Evolutionary conservation across 1,140 invertebrate species (phyloP).

Genomic region (Heliconius nattereri): DNA sequence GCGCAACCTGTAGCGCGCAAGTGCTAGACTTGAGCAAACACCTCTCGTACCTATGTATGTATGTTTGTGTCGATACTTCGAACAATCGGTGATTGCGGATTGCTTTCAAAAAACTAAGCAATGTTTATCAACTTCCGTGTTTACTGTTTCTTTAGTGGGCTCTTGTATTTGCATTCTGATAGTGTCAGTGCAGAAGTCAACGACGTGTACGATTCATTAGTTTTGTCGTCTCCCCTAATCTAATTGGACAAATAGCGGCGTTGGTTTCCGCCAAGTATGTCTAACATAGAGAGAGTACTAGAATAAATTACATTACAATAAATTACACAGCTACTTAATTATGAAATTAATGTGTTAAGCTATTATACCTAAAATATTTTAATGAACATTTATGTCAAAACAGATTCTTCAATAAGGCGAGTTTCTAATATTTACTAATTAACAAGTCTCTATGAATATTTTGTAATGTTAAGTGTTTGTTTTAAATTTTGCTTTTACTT

Average conservation of each 20-base stretch:
- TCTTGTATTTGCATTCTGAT: neutral
- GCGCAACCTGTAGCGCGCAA: no score
- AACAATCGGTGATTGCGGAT: slow-evolving; percentile 18
- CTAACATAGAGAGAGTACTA: no score
- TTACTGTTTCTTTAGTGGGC: neutral
- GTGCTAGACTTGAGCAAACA: no score
- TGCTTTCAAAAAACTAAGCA: slow-evolving; percentile 16
- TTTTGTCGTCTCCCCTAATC: no score
- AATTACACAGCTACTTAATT: neutral
- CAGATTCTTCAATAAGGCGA: neutral
- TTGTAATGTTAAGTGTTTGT: neutral
- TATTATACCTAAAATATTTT: neutral
- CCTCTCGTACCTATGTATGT: neutral
- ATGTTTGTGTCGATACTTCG: slow-evolving; percentile 15
- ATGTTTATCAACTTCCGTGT: slow-evolving; percentile 17
- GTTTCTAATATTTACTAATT: slow-evolving; percentile 17
- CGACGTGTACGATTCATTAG: no score
- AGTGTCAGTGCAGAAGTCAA: neutral
- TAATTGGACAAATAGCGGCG: no score
- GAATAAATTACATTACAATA: no score
- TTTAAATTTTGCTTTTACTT: slow-evolving; percentile 20
- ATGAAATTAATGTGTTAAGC: neutral
- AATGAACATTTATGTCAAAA: neutral
- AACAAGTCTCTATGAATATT: slow-evolving; percentile 21
- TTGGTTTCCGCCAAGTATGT: no score